phyloP scores from a whole-genome alignment of 2,113 vertebrate genomes.

The Equus quagga region DNA sequence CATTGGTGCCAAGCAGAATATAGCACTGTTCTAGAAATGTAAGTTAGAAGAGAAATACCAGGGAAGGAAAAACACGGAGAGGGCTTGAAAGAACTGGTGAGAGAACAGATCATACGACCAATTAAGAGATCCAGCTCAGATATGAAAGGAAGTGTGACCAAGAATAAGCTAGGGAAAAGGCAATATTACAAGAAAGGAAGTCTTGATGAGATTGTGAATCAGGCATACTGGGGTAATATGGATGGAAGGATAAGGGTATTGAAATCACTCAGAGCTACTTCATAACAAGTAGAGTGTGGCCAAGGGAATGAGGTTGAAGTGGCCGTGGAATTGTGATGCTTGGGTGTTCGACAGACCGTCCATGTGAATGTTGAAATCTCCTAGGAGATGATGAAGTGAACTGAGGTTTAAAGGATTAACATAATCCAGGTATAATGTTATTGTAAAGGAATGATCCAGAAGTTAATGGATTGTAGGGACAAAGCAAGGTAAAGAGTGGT shows the following conservation, averaged over 20 bases:
- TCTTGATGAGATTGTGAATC: neutral
- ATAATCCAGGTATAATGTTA: neutral
- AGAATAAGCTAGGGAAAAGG: neutral
- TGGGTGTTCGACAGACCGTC: neutral
- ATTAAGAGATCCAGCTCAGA: neutral
- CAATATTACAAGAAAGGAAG: neutral
- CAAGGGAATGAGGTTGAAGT: neutral
- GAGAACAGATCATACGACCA: neutral
- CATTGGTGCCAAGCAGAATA: neutral
- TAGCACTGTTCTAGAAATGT: neutral
- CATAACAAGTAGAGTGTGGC: neutral
- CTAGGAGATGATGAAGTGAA: neutral
- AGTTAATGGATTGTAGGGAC: too few species aligned
- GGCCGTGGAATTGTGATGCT: neutral
- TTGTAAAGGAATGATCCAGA: neutral
- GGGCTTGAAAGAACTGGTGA: neutral
- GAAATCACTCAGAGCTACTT: neutral
- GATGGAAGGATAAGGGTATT: neutral
- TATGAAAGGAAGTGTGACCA: neutral
- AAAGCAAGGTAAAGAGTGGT: neutral
- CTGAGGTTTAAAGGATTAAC: neutral
- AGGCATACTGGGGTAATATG: neutral
- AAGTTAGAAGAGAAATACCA: neutral
- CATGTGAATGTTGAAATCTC: neutral
- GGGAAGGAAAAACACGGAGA: neutral